Evolutionary conservation across 2,888 invertebrate species (phyloP).

Genomic region (Thymelicus acteon): DNA sequence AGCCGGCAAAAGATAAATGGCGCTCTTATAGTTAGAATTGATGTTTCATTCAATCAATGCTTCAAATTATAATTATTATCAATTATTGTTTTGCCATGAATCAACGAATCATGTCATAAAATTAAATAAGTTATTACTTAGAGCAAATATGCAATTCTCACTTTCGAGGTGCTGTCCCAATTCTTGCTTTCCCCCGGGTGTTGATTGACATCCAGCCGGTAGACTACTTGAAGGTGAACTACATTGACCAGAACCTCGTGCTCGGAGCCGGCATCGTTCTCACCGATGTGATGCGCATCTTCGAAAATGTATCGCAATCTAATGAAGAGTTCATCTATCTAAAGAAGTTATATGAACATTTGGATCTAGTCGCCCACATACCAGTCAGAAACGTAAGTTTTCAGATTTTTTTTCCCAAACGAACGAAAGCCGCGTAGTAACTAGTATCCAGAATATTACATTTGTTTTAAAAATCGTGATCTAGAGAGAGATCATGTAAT

Average conservation of each 20-base stretch:
- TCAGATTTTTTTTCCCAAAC: background rate
- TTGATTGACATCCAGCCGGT: constrained; percentile 87
- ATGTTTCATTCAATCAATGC: too few relatives aligned
- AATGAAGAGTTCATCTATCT: constrained; percentile 80
- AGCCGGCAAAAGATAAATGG: too few relatives aligned
- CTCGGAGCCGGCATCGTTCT: constrained; percentile 84
- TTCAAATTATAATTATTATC: too few relatives aligned
- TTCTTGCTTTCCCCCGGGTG: constrained; percentile 62
- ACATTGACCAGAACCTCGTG: constrained; percentile 65
- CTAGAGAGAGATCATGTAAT: too few relatives aligned
- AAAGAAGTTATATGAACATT: constrained; percentile 81
- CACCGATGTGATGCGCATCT: constrained; percentile 73
- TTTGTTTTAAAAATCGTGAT: too few relatives aligned
- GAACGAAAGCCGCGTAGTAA: too few relatives aligned
- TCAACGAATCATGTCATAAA: too few relatives aligned
- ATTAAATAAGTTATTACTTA: too few relatives aligned
- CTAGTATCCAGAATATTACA: too few relatives aligned
- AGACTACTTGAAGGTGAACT: constrained; percentile 77
- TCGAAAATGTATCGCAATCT: constrained; percentile 52
- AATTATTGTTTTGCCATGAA: too few relatives aligned
- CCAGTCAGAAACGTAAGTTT: constrained; percentile 77
- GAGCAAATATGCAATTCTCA: background rate
- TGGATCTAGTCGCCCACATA: constrained; percentile 86
- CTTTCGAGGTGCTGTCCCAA: constrained; percentile 68
- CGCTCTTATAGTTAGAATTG: too few relatives aligned